These are phyloP conservation scores for Poecilus cupreus DNA, from an alignment of 2,888 invertebrate genomes.

Conservation along the genomic window DNA sequence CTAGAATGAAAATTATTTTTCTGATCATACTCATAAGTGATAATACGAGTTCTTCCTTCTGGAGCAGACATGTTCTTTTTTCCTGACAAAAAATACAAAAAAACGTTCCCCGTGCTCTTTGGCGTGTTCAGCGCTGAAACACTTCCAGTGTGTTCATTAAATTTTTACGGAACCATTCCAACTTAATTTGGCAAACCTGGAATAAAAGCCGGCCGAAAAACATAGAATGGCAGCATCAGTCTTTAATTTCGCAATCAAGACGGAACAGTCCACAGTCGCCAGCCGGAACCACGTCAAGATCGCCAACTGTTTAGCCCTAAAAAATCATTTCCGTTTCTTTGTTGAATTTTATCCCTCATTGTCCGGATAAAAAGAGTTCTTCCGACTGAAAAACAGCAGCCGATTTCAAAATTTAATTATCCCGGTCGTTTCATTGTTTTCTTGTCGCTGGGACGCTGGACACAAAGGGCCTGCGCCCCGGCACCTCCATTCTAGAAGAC, in stretches of 20 bases:
- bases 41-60: too few relatives aligned
- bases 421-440: slow-evolving; percentile 14
- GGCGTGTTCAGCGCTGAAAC: not conserved
- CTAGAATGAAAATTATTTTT: too few relatives aligned
- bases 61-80: too few relatives aligned
- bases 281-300: not conserved
- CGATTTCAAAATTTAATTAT: slow-evolving; percentile 29
- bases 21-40: too few relatives aligned
- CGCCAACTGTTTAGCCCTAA: not conserved
- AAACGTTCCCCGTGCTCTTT: too few relatives aligned
- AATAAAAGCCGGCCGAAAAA: not conserved
- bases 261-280: not conserved
- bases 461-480: not conserved
- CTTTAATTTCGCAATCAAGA: slow-evolving; percentile 26
- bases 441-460: not conserved
- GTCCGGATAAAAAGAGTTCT: slow-evolving; percentile 1
- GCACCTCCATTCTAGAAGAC: not conserved
- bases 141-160: slow-evolving; percentile 8
- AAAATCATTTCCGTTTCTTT: slow-evolving; percentile 9
- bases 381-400: not conserved
- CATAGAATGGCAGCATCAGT: slow-evolving; percentile 2
- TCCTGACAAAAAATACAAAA: too few relatives aligned
- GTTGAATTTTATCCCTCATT: not conserved
- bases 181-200: not conserved
- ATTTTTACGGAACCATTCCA: slow-evolving; percentile 1